Conservation (phyloP, 2,113 vertebrate genomes). For the Misgurnus mizolepis region DNA sequence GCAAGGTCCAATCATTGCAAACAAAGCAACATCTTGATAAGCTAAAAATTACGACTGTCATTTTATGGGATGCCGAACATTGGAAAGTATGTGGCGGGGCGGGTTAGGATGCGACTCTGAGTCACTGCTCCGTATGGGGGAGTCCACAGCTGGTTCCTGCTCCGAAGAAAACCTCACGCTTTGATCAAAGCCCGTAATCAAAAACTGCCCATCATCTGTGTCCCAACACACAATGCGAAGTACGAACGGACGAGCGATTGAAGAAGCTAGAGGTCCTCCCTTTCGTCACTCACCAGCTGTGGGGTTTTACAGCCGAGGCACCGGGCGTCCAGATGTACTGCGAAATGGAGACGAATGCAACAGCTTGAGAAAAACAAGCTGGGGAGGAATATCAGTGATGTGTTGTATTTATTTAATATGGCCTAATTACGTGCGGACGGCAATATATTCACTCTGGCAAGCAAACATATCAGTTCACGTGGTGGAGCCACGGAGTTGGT, state of each 20-base stretch:
- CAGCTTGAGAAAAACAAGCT: slow-evolving; percentile 23
- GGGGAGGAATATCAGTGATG: not conserved
- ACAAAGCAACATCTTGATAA: slow-evolving; percentile 8
- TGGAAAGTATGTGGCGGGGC: not conserved
- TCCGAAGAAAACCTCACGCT: slow-evolving; percentile 22
- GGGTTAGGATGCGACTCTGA: not conserved
- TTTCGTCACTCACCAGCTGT: slow-evolving; percentile 14
- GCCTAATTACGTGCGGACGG: not conserved
- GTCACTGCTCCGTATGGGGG: slow-evolving; percentile 5
- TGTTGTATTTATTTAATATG: slow-evolving; percentile 15
- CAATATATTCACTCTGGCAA: too few species aligned
- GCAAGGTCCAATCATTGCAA: not conserved
- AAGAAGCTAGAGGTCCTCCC: not conserved
- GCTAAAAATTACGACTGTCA: not conserved
- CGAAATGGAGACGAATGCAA: slow-evolving; percentile 11
- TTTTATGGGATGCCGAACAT: not conserved
- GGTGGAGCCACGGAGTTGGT: not conserved
- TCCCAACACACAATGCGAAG: not conserved
- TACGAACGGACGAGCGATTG: not conserved
- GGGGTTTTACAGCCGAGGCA: slow-evolving; percentile 16
- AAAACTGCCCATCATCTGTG: slow-evolving; percentile 7
- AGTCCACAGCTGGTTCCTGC: slow-evolving; percentile 24
- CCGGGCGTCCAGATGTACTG: slow-evolving; percentile 23
- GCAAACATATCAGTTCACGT: not conserved
- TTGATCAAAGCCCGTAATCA: slow-evolving; percentile 25